phyloP scores from a whole-genome alignment of 2,888 invertebrate species.

The Diplolepis rosae region DNA sequence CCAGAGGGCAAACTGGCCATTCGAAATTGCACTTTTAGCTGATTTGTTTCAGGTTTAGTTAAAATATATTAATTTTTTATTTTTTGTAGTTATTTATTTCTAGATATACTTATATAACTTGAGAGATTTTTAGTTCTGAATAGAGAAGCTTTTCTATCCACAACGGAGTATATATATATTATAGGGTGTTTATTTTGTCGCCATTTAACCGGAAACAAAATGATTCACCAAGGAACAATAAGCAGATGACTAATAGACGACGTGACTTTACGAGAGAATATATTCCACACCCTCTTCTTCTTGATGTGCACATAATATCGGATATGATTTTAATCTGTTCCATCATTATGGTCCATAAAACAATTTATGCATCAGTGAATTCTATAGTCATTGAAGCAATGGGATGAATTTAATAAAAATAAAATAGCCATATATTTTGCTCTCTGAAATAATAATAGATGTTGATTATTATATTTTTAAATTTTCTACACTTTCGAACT shows the following conservation, averaged over 20 bases:
- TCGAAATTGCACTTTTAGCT: no score
- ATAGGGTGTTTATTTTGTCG: neutral
- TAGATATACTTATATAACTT: no score
- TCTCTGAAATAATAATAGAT: neutral
- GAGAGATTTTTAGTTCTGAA: neutral
- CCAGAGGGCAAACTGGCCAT: no score
- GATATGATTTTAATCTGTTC: neutral
- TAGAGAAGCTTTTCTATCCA: neutral
- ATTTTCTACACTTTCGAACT: no score
- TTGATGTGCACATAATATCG: neutral
- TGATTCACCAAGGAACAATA: slow-evolving; percentile 20
- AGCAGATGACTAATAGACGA: slow-evolving; percentile 6
- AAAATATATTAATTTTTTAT: no score
- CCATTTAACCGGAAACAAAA: neutral
- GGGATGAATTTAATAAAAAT: neutral
- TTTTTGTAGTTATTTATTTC: no score
- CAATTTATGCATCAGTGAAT: neutral
- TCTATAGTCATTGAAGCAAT: neutral
- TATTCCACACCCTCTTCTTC: neutral
- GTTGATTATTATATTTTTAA: neutral
- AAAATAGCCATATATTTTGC: no score
- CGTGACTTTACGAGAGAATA: neutral
- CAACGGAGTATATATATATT: neutral
- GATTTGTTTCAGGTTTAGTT: no score
- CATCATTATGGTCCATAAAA: neutral